Base-by-base conservation (phyloP, 2,888 invertebrate species). In the Microctonus hyperodae region DNA sequence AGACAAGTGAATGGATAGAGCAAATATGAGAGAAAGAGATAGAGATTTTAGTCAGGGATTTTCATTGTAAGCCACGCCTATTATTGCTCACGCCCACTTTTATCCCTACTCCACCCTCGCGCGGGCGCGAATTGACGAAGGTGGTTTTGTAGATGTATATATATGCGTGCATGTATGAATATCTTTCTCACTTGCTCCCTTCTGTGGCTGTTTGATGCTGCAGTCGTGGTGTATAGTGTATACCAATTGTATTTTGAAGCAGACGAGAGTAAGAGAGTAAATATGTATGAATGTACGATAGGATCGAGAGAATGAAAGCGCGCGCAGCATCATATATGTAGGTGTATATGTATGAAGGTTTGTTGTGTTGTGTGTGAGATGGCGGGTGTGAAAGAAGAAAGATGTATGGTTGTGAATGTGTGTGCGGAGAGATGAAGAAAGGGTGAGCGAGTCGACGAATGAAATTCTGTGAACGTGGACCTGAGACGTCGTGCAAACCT, bases 51-150 rank as follows among this genome's bases (percentile, higher is more conserved):
- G 64, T 73, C 78, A 72, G 78, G 80, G 81, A 80, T 81, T 80
- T 81, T 76, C 78, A 72, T 75, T 67, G 61, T 67, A 74, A 72
- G 71, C 78, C 74, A 79, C 81, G 81, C 81, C 81, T 70, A 66
- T 70, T 53, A 59, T 57, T 13, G 40, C 48, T 61, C 64, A 70
- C 73, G 71, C 73, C 73, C 65, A 66, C 61, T 68, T 44, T 67
- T 65, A 70, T 65, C 68, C 71, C 70, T 60, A 72, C 76, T 74
- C 75, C 69, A 69, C 74, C 70, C 51, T 37, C 56, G 55, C 50
- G 37, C 20, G 44, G 9, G 20, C 44, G 44, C 44, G 44, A 44
- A 16, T 44, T 44, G 7, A n/a, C 5, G 16, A 5, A n/a, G 16
- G 16, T 13, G 7, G 9, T 3, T 37, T n/a, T 44, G 44, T 44